A percentile compares a stretch with the other conserved stretches of the same genome.
phyloP scores from a whole-genome alignment of 2,888 invertebrate genomes.

The Alloplasta piceator region DNA sequence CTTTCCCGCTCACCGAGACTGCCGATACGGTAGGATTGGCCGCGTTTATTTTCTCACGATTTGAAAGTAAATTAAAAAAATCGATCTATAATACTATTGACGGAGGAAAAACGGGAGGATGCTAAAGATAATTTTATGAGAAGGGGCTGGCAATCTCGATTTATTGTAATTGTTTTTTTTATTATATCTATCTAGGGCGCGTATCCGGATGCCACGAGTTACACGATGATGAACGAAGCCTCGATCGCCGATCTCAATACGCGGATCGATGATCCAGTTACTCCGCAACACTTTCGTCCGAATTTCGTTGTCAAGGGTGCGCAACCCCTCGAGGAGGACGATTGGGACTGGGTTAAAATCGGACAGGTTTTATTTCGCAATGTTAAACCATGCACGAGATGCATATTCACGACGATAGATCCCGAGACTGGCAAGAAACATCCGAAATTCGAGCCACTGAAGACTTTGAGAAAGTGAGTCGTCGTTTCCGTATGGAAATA shows the following conservation, averaged over 20 bases:
- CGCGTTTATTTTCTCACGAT: not conserved
- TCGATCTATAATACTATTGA: not conserved
- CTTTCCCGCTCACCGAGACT: constrained; percentile 74
- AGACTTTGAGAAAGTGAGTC: constrained; percentile 87
- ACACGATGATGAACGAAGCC: constrained; percentile 87
- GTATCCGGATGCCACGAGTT: constrained; percentile 88
- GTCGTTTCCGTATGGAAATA: not conserved
- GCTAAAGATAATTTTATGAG: not conserved
- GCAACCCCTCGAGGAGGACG: constrained; percentile 87
- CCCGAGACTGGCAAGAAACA: constrained; percentile 87
- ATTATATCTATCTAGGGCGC: constrained; percentile 84
- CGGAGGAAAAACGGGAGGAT: not conserved
- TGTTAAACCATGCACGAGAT: constrained; percentile 88
- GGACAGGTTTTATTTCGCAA: constrained; percentile 87
- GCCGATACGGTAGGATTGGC: constrained; percentile 75
- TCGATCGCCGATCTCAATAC: constrained; percentile 88
- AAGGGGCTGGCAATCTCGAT: not conserved
- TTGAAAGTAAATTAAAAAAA: not conserved
- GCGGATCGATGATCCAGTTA: constrained; percentile 85
- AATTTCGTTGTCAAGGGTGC: constrained; percentile 88
- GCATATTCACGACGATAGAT: constrained; percentile 89
- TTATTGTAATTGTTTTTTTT: constrained; percentile 18
- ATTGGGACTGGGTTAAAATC: constrained; percentile 89
- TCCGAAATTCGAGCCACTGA: constrained; percentile 86
- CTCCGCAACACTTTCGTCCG: constrained; percentile 87